phyloP scores from a whole-genome alignment of 2,113 vertebrate genomes.

The Engystomops pustulosus region DNA sequence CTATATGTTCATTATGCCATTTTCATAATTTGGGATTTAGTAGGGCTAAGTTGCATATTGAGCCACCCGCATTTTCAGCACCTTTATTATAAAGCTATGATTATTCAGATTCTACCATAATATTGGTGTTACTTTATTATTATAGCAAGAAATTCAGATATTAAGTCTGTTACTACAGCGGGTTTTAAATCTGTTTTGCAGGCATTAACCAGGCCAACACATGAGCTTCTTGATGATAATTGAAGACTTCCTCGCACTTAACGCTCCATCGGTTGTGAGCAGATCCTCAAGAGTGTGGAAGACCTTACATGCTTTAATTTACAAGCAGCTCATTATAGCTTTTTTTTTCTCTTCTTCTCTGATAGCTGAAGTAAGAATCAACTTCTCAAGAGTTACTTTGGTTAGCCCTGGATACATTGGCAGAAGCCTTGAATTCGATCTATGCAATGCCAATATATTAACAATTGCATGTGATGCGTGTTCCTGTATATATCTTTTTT shows the following conservation, averaged over 20 bases:
- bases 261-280: conserved; percentile 45
- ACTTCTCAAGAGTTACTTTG: conserved; percentile 13
- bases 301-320: conserved; percentile 25
- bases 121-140: neutral
- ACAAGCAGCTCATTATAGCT: conserved; percentile 21
- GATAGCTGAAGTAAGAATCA: conserved; percentile 42
- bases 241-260: conserved; percentile 51
- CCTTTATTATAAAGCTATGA: neutral
- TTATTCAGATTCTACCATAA: neutral
- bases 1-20: neutral
- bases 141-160: conserved; percentile 29
- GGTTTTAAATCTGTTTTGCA: conserved; percentile 58
- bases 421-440: conserved; percentile 38
- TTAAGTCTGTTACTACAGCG: conserved; percentile 54
- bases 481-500: neutral
- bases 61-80: neutral
- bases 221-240: conserved; percentile 50
- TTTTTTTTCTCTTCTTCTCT: neutral
- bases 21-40: neutral
- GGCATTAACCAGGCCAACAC: conserved; percentile 56
- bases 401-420: conserved; percentile 20
- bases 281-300: conserved; percentile 51
- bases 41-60: neutral
- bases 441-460: conserved; percentile 18
- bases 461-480: neutral